phyloP scores from a whole-genome alignment of 2,797 vertebrate genomes.

The Pseudotriccus pelzelni region DNA sequence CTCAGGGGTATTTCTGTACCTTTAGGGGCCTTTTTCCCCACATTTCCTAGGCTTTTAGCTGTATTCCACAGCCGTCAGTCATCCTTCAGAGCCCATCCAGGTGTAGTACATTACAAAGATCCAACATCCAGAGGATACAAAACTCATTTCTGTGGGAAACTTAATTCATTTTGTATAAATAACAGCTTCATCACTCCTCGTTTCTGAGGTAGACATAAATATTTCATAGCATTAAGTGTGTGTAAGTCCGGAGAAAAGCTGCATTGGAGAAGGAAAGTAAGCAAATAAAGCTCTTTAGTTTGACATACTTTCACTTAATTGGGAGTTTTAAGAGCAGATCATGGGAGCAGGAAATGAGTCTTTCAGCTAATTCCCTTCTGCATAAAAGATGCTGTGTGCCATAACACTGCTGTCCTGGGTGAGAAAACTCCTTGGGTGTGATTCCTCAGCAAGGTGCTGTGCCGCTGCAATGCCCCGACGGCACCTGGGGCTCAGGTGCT shows the following conservation, averaged over 20 bases:
- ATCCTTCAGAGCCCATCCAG: neutral
- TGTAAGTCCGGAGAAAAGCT: neutral
- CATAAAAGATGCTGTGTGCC: neutral
- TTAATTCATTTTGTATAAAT: neutral
- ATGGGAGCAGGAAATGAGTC: neutral
- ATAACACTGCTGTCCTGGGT: neutral
- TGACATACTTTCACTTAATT: neutral
- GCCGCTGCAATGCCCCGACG: neutral
- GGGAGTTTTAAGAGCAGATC: neutral
- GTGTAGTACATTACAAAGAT: neutral
- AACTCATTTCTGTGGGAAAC: neutral
- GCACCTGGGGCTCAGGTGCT: neutral
- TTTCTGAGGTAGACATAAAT: neutral
- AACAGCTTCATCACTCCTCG: neutral
- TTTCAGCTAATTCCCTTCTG: neutral
- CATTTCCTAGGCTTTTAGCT: neutral
- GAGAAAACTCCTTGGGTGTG: neutral
- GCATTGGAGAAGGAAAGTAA: neutral
- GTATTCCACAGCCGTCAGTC: constrained; percentile 24
- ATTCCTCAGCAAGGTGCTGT: neutral
- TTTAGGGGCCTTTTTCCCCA: neutral
- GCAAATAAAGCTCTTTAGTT: neutral
- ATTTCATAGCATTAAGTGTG: neutral
- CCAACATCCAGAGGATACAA: neutral
- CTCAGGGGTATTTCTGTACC: neutral